Percentiles rank a stretch among this genome's conserved stretches.
Conservation (phyloP, 2,888 invertebrate species). For the Plebejus melissa region DNA sequence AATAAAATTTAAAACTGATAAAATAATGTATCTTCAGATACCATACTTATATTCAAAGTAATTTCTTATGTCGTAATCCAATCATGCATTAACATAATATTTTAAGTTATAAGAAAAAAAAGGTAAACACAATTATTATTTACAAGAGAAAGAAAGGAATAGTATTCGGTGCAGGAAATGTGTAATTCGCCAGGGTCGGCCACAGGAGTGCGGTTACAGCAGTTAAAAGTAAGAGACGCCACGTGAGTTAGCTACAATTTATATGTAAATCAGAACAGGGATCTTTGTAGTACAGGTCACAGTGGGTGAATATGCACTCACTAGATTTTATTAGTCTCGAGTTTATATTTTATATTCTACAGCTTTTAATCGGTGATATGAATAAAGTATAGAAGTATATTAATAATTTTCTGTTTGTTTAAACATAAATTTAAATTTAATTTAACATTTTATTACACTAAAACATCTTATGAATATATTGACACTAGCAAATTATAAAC, state of each 20-base stretch:
- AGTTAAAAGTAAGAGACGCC: conserved; percentile 73
- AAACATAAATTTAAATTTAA: too few species aligned
- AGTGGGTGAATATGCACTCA: conserved; percentile 33
- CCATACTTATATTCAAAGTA: neutral
- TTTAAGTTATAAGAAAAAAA: neutral
- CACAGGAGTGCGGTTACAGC: conserved; percentile 59
- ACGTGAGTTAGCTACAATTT: conserved; percentile 75
- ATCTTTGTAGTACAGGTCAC: conserved; percentile 42
- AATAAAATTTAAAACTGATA: too few species aligned
- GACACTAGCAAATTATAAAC: too few species aligned
- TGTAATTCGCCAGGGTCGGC: conserved; percentile 25
- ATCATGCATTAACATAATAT: neutral
- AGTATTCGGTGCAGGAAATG: conserved; percentile 21
- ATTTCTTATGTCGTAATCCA: too few species aligned
- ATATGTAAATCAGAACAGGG: conserved; percentile 70
- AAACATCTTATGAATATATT: too few species aligned
- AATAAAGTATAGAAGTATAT: too few species aligned
- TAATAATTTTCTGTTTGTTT: too few species aligned
- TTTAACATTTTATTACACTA: too few species aligned
- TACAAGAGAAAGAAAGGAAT: conserved; percentile 17
- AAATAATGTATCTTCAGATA: too few species aligned
- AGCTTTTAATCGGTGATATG: too few species aligned
- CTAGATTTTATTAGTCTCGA: neutral
- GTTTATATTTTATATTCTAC: neutral
- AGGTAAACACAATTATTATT: neutral